phyloP scores from a whole-genome alignment of 2,797 vertebrate genomes.

The Dendrocincla fuliginosa region DNA sequence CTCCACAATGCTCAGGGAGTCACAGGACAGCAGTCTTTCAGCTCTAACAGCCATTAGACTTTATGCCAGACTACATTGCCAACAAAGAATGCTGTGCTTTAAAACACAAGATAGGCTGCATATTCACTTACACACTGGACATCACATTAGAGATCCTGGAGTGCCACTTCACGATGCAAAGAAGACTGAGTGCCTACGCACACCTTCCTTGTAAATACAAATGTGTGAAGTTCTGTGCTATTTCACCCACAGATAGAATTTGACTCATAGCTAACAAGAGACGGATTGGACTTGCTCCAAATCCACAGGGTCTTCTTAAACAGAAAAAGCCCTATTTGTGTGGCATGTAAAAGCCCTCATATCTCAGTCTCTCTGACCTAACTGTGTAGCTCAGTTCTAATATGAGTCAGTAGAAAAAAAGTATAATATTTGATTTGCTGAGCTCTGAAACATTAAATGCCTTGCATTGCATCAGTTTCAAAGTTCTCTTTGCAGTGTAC shows the following conservation, averaged over 20 bases:
- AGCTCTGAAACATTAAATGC: not conserved
- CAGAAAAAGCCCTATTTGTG: not conserved
- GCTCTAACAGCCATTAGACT: not conserved
- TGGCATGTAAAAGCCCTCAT: not conserved
- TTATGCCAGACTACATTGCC: not conserved
- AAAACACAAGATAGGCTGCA: not conserved
- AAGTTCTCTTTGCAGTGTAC: not conserved
- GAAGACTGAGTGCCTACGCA: not conserved
- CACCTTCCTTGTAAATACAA: not conserved
- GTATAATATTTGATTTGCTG: not conserved
- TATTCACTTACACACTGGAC: not conserved
- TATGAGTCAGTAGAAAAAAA: not conserved
- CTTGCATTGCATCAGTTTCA: not conserved
- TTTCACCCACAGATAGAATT: not conserved
- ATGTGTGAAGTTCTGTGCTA: accelerated
- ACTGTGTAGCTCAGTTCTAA: not conserved
- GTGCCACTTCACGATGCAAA: not conserved
- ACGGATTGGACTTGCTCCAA: not conserved
- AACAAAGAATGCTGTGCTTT: not conserved
- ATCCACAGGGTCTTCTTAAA: not conserved
- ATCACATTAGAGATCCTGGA: not conserved
- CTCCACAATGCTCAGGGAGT: not conserved
- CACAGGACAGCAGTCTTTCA: not conserved
- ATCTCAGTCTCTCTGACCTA: not conserved
- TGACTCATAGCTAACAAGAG: not conserved